Evolutionary conservation across 2,888 invertebrate species (phyloP).

Genomic region (Dryadula phaetusa): DNA sequence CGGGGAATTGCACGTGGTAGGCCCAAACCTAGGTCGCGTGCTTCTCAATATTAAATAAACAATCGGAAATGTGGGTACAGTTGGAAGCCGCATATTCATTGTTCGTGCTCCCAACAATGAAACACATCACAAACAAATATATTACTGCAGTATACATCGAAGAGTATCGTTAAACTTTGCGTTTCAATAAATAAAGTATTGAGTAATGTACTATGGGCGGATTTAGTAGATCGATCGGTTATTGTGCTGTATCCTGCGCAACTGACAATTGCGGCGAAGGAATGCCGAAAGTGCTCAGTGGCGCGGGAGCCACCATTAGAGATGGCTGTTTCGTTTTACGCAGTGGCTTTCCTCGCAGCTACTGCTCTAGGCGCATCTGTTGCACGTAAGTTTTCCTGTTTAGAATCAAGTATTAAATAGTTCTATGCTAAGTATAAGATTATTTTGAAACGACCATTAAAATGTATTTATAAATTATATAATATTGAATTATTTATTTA

Average conservation of each 20-base stretch:
- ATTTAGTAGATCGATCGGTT: slow-evolving; percentile 21
- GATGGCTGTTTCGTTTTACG: slow-evolving; percentile 76
- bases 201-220: slow-evolving; percentile 31
- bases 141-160: slow-evolving; percentile 33
- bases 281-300: slow-evolving; percentile 74
- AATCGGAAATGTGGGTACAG: slow-evolving; percentile 65
- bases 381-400: slow-evolving; percentile 65
- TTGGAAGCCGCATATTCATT: slow-evolving; percentile 67
- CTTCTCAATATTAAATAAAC: slow-evolving; percentile 43
- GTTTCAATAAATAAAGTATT: neutral
- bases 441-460: neutral
- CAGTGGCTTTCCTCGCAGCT: slow-evolving; percentile 68
- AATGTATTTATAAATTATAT: too few species aligned
- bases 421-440: neutral
- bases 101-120: slow-evolving; percentile 36
- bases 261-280: slow-evolving; percentile 67
- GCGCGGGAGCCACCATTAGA: slow-evolving; percentile 65
- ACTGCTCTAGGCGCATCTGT: slow-evolving; percentile 76
- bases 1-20: slow-evolving; percentile 61
- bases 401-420: neutral
- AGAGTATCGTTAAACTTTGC: neutral
- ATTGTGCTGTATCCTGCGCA: slow-evolving; percentile 54
- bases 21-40: slow-evolving; percentile 55
- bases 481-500: too few species aligned
- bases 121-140: neutral